These are phyloP conservation scores for Lochmaea crataegi DNA, from an alignment of 2,888 invertebrate species.

Conservation along the genomic window DNA sequence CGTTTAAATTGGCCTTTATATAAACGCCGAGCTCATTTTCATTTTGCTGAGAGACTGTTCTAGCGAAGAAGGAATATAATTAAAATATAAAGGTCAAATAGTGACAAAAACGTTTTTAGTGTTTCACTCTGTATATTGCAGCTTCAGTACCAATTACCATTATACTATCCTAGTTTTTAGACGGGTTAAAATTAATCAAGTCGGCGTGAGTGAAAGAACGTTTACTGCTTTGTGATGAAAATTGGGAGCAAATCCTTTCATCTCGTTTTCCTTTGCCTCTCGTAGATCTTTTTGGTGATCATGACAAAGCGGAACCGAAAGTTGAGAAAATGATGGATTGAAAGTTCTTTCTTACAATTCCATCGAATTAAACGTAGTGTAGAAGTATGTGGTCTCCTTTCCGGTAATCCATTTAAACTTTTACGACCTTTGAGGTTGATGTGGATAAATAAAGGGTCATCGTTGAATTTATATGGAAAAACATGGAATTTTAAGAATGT, in stretches of 20 bases:
- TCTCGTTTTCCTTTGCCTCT: background rate
- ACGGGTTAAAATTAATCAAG: slow-evolving; percentile 3
- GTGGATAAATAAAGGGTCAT: background rate
- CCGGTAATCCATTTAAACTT: background rate
- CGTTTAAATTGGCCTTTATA: too few relatives aligned
- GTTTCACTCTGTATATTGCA: background rate
- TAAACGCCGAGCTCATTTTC: too few relatives aligned
- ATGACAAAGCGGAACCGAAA: slow-evolving; percentile 3
- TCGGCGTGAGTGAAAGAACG: background rate
- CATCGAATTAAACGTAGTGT: background rate
- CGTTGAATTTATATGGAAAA: too few relatives aligned
- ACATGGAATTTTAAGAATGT: too few relatives aligned
- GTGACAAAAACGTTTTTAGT: too few relatives aligned
- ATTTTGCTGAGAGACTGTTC: too few relatives aligned
- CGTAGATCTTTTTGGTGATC: background rate
- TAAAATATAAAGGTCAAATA: too few relatives aligned
- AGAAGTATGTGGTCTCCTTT: too few relatives aligned
- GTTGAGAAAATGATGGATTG: background rate
- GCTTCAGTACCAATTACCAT: background rate
- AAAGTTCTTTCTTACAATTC: background rate
- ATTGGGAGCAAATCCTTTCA: slow-evolving; percentile 7
- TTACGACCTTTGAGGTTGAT: background rate
- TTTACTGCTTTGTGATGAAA: slow-evolving; percentile 2
- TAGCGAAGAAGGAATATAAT: too few relatives aligned
- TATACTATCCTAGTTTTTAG: background rate